These are phyloP conservation scores for Clistopyga incitator DNA, from an alignment of 2,888 invertebrate genomes.

Conservation along the genomic window DNA sequence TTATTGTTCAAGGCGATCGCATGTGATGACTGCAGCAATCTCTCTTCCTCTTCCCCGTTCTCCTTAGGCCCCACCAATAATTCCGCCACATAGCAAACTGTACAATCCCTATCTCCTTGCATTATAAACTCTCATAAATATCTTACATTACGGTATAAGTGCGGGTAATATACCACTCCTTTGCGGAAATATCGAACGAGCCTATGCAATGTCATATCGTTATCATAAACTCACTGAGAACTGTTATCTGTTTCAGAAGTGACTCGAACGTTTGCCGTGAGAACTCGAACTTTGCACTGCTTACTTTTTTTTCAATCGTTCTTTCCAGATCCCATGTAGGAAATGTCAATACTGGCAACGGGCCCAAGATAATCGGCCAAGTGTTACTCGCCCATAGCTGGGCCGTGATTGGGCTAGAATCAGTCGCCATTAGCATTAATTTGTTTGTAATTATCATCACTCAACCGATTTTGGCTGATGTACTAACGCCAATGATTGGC, in stretches of 20 bases:
- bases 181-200: constrained; percentile 59
- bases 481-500: no score
- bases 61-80: constrained; percentile 16
- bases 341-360: no score
- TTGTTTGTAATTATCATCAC: no score
- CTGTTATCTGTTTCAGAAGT: constrained; percentile 17
- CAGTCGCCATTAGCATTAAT: no score
- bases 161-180: constrained; percentile 45
- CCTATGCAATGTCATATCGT: constrained; percentile 48
- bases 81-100: constrained; percentile 24
- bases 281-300: constrained; percentile 51
- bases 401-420: no score
- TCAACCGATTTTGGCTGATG: no score
- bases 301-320: not conserved
- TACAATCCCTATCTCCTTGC: constrained; percentile 25
- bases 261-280: constrained; percentile 41
- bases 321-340: constrained; percentile 10
- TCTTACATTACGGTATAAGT: constrained; percentile 32
- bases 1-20: constrained; percentile 70
- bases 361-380: no score
- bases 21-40: constrained; percentile 61
- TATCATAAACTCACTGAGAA: constrained; percentile 49
- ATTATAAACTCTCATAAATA: constrained; percentile 51
- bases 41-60: not conserved
- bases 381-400: no score